Evolutionary conservation across 2,888 invertebrate genomes (phyloP).

Genomic region (Spodoptera littoralis): DNA sequence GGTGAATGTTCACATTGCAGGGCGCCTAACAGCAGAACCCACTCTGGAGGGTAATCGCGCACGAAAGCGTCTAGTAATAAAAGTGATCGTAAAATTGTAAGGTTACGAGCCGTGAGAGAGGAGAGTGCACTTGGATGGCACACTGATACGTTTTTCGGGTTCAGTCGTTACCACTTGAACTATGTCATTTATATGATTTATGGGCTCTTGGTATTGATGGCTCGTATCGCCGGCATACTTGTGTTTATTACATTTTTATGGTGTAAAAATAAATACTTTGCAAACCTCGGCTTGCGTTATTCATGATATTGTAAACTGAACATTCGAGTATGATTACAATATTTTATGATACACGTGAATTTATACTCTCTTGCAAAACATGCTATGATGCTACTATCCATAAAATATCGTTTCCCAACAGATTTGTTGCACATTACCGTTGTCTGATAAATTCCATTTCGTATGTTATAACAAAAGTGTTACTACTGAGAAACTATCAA

Average conservation of each 20-base stretch:
- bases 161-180: slow-evolving; percentile 67
- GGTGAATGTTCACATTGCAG: slow-evolving; percentile 72
- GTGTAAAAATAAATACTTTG: too few species aligned
- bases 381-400: too few species aligned
- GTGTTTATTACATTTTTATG: slow-evolving; percentile 17
- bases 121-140: slow-evolving; percentile 85
- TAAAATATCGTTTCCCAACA: too few species aligned
- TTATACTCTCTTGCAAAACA: too few species aligned
- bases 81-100: slow-evolving; percentile 87
- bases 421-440: too few species aligned
- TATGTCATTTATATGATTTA: slow-evolving; percentile 77
- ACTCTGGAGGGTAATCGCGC: slow-evolving; percentile 88
- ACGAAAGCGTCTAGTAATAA: slow-evolving; percentile 89
- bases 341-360: too few species aligned
- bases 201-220: slow-evolving; percentile 72
- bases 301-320: too few species aligned
- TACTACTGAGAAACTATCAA: too few species aligned
- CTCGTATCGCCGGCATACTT: slow-evolving; percentile 28
- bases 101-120: slow-evolving; percentile 85
- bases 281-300: too few species aligned
- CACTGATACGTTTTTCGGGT: slow-evolving; percentile 84
- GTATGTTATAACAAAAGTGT: too few species aligned
- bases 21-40: slow-evolving; percentile 88
- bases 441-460: too few species aligned
- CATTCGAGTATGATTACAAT: too few species aligned